Percentiles rank a stretch among this genome's conserved stretches.
Conservation (phyloP, 2,113 vertebrate genomes). For the Dasyornis broadbenti region DNA sequence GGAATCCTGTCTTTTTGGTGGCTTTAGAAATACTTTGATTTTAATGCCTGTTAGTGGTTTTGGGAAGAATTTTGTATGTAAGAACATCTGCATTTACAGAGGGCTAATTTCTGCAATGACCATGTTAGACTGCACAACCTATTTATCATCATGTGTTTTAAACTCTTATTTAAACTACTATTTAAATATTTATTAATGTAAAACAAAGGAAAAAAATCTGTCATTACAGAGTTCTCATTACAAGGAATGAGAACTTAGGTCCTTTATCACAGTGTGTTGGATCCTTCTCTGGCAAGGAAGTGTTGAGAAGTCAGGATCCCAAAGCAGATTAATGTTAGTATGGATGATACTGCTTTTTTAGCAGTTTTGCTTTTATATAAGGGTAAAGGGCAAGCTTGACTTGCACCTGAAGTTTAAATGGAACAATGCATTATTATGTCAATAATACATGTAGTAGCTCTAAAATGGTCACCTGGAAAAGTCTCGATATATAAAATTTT, state of each 20-base stretch:
- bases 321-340: neutral
- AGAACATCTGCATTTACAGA: neutral
- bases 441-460: neutral
- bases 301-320: neutral
- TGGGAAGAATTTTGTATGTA: neutral
- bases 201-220: neutral
- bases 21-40: neutral
- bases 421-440: neutral
- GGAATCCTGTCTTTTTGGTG: neutral
- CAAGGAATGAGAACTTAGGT: neutral
- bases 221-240: neutral
- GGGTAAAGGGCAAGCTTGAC: neutral
- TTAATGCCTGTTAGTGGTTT: neutral
- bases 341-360: neutral
- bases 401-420: neutral
- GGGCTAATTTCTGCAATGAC: neutral
- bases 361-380: neutral
- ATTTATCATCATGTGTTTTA: neutral
- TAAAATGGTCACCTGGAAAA: neutral
- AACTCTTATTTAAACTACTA: neutral
- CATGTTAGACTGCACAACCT: neutral
- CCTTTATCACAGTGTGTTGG: neutral
- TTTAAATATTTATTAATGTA: neutral
- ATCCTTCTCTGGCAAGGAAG: neutral
- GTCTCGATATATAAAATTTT: neutral